Evolutionary conservation across 2,888 invertebrate species (phyloP), one percentile per base, ranked within the genome.

Genomic region (Margaritifera margaritifera): DNA sequence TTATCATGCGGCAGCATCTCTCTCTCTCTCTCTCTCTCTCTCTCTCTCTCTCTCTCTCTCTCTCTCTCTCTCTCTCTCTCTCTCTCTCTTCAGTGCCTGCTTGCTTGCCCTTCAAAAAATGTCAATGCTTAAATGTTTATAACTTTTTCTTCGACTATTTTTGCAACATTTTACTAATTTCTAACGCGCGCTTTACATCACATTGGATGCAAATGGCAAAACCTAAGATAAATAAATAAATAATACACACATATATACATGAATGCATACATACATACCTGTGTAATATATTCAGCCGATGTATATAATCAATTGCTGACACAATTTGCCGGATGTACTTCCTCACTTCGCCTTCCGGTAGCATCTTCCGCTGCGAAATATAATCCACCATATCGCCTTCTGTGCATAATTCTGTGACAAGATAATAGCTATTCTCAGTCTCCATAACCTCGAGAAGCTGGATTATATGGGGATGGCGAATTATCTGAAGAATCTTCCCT

Each of bases 331-430:
- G 78, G 27, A 89, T 84, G 77, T 84, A 89, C 66, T 81, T 80
- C 60, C 84, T 76, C 1, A 85, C 84, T 70, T 87, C 87, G 53
- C 69, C 73, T 74, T 89, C 89, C 20, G 84, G 81, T 56, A 89
- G 77, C 62, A 79, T 75, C 73, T 84, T 83, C 68, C 80, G 81
- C 69, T 78, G 80, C 62, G 86, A 87, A 68, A 89, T 88, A 73
- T 86, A 84, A 71, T 88, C 87, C 88, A 89, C 88, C 27, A 89
- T 79, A 76, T 89, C 89, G 0, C 89, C 89, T 4, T 88, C 89
- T 25, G 78, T 73, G 75, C 88, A 89, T 52, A 88, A 75, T 72
- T 89, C 89, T 4, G 85, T 87, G 24, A 89, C 89, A 54, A 89
- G 82, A 74, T 89, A 89, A 75, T 89, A 89, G 64, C 86, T 84